These are phyloP conservation scores for Hoplodrina ambigua DNA, from an alignment of 2,888 invertebrate genomes.

Conservation along the genomic window DNA sequence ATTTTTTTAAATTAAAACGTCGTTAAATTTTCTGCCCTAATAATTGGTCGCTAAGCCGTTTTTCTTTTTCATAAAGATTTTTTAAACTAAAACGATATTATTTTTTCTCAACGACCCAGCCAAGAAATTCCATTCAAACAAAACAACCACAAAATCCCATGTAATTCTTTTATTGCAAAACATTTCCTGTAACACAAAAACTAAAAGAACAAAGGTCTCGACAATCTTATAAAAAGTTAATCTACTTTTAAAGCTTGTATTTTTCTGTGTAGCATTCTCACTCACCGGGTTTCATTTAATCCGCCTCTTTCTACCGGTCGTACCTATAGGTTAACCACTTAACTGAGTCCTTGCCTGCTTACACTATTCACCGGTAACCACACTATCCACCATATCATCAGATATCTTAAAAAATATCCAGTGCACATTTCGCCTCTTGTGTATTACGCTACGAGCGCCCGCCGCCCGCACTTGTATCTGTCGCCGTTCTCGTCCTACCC, in stretches of 20 bases:
- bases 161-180: conserved; percentile 24
- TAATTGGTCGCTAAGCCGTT: too few relatives aligned
- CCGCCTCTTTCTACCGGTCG: conserved; percentile 1
- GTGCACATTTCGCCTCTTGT: too few relatives aligned
- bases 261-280: conserved; percentile 38
- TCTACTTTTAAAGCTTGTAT: conserved; percentile 44
- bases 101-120: neutral
- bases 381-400: too few relatives aligned
- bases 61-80: neutral
- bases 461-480: too few relatives aligned
- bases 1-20: too few relatives aligned
- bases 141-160: neutral
- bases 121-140: neutral
- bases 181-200: conserved; percentile 31
- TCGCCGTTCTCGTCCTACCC: too few relatives aligned
- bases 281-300: conserved; percentile 48
- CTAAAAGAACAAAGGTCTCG: conserved; percentile 13
- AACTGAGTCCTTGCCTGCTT: too few relatives aligned
- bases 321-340: neutral
- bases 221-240: conserved; percentile 52
- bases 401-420: too few relatives aligned
- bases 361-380: too few relatives aligned
- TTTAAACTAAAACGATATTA: neutral
- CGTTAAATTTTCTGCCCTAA: too few relatives aligned
- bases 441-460: too few relatives aligned